Percentiles rank a stretch among this genome's conserved stretches.
Conservation (phyloP, 2,113 vertebrate genomes). For the Mustela lutreola region DNA sequence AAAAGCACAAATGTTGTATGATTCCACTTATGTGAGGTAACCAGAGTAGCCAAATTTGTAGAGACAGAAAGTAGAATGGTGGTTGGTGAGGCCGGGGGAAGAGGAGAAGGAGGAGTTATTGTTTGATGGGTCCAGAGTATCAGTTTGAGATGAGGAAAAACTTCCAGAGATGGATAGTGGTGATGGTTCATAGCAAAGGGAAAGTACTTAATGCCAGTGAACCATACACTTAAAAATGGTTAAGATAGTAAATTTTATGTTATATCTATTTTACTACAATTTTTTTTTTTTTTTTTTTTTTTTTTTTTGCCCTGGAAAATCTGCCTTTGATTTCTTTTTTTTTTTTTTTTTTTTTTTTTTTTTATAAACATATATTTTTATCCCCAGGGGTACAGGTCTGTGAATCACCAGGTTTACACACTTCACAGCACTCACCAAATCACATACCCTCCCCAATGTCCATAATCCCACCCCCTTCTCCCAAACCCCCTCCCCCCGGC, state of each 20-base stretch:
- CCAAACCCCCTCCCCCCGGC: too few species aligned
- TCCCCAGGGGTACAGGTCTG: too few species aligned
- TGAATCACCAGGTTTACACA: too few species aligned
- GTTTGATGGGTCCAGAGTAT: neutral
- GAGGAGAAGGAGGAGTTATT: neutral
- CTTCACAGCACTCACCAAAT: too few species aligned
- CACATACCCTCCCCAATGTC: too few species aligned
- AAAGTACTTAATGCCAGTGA: neutral
- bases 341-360: too few species aligned
- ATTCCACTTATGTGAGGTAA: neutral
- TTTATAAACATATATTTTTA: too few species aligned
- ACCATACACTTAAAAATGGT: neutral
- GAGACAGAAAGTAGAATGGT: neutral
- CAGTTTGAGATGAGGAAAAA: neutral
- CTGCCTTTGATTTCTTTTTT: too few species aligned
- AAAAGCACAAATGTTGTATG: neutral
- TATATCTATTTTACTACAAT: neutral
- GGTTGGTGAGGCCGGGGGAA: neutral
- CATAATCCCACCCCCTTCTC: too few species aligned
- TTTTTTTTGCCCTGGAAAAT: too few species aligned
- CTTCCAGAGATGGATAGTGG: neutral
- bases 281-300: too few species aligned
- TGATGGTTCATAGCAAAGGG: neutral
- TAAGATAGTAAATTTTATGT: neutral
- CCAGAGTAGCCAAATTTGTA: neutral